Evolutionary conservation across 1,140 invertebrate species (phyloP), one percentile per base, ranked within the genome.

Genomic region (Drosophila orena): DNA sequence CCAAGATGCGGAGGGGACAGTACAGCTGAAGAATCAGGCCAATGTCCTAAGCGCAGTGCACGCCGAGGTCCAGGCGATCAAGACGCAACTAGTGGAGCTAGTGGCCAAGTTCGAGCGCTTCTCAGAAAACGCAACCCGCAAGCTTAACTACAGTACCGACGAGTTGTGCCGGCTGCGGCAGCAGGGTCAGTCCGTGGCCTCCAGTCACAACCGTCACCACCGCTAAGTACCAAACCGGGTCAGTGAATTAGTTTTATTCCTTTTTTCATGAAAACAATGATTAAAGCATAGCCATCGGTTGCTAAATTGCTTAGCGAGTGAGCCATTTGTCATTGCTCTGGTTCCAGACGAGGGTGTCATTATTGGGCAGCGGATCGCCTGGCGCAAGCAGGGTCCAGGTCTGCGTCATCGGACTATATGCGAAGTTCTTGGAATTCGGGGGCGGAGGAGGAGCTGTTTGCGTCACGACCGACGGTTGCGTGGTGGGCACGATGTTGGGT

Each of bases 261-360:
- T 64, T 37, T 65, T 10, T 11, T 40, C 22, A n/a, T 27, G 64
- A 30, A 65, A 64, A 65, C 12, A 15, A 42, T 17, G n/a, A 15
- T 11, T 24, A 24, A 27, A 20, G 22, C 34, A 38, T 15, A 6
- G 14, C 34, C 15, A 38, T 12, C n/a, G 22, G 15, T 40, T 38
- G 14, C 7, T 40, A 20, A 14, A 10, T 40, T n/a, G 20, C 22
- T n/a, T 24, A 15, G 43, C 24, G 14, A 22, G 90, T 91, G 0
- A 91, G 52, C 84, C 84, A 92, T 44, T 91, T 92, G 55, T 92
- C 91, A 5, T 92, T 91, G 56, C 62, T 79, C 50, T 91, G 90
- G 64, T 92, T 91, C 91, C 91, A 92, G 10, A 88, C 15, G 2
- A 92, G 58, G 0, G 84, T 77, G 10, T 49, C 80, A 7, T 86